Evolutionary conservation across 2,888 invertebrate species (phyloP).

Genomic region (Netelia inedita): DNA sequence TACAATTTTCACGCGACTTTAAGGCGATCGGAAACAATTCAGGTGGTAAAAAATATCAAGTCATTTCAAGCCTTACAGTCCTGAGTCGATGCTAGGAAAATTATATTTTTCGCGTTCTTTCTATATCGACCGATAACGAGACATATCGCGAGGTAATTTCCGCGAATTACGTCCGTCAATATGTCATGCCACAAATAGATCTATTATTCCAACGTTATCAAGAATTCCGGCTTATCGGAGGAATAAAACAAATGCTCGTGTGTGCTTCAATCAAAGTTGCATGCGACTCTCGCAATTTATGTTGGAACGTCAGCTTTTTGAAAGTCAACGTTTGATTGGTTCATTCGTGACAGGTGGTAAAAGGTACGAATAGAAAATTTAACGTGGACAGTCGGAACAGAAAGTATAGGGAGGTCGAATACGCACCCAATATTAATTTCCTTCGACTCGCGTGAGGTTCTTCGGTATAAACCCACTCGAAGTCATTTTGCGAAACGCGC

Average conservation of each 20-base stretch:
- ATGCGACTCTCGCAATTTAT: background rate
- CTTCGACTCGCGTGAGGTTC: constrained; percentile 98
- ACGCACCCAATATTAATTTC: constrained; percentile 95
- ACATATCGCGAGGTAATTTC: background rate
- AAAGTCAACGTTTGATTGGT: constrained; percentile 24
- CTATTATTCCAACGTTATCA: background rate
- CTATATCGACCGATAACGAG: background rate
- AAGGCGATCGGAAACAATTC: too few relatives aligned
- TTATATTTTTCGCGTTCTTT: background rate
- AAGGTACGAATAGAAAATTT: constrained; percentile 1
- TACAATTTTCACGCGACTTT: too few relatives aligned
- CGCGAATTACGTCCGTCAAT: background rate
- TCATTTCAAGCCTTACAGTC: background rate
- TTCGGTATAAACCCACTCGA: constrained; percentile 98
- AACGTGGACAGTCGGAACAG: constrained; percentile 4
- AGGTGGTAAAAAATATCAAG: background rate
- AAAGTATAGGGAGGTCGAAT: constrained; percentile 42
- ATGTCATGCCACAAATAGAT: background rate
- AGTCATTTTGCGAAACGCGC: constrained; percentile 96
- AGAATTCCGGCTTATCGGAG: background rate
- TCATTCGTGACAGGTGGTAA: background rate
- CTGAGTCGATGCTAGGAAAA: background rate
- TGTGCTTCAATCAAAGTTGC: background rate
- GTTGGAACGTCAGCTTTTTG: background rate
- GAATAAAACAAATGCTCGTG: background rate